A percentile compares a stretch with the other conserved stretches of the same genome.
phyloP scores from a whole-genome alignment of 2,797 vertebrate species.

The Poliocrania exsul region DNA sequence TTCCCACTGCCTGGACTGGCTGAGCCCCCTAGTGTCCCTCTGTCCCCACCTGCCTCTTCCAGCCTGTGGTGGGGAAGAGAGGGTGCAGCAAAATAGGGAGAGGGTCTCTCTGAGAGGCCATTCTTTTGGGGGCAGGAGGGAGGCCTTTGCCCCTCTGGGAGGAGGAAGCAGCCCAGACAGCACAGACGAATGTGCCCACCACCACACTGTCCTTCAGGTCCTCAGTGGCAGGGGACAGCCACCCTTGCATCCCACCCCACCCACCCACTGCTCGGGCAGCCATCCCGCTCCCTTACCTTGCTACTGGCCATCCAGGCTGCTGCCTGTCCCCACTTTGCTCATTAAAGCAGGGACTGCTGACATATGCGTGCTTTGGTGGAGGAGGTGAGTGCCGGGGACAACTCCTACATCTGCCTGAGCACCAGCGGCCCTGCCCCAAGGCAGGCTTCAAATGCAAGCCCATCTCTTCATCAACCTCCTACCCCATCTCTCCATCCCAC shows the following conservation, averaged over 20 bases:
- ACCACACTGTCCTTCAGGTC: fast-evolving
- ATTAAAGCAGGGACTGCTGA: not conserved
- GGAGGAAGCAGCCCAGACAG: not conserved
- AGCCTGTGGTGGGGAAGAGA: not conserved
- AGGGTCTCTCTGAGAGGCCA: not conserved
- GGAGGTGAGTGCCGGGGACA: not conserved
- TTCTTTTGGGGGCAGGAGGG: not conserved
- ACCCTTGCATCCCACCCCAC: not conserved
- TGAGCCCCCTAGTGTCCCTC: not conserved
- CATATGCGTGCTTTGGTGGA: not conserved
- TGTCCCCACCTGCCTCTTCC: not conserved
- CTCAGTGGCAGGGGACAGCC: not conserved
- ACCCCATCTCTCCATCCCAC: not conserved
- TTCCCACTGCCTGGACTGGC: not conserved
- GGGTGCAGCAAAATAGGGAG: not conserved
- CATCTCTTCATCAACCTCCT: not conserved
- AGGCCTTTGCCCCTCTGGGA: not conserved
- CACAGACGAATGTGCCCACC: not conserved
- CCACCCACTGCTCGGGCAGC: not conserved
- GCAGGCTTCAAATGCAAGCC: not conserved
- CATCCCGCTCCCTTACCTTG: not conserved
- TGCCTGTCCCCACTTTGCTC: not conserved
- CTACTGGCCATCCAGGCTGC: not conserved
- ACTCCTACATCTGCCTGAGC: not conserved
- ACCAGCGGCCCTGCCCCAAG: not conserved